A percentile compares a stretch with the other conserved stretches of the same genome.
Conservation (phyloP, 2,113 vertebrate genomes). For the Chaetodon trifascialis region DNA sequence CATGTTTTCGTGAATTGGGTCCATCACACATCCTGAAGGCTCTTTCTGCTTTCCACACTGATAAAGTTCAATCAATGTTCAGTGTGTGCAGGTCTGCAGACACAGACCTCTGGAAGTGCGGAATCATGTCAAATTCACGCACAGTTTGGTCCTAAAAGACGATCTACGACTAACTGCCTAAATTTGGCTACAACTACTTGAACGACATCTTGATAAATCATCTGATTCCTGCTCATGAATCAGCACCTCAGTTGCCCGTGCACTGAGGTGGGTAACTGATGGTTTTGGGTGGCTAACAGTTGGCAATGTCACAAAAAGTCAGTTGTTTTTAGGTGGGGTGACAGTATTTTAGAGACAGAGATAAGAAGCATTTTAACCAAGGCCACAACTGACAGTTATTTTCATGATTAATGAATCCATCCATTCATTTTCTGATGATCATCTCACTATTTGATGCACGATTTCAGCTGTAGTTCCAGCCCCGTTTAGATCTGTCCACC, state of each 20-base stretch:
- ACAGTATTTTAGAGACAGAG: not conserved
- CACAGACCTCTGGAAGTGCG: slow-evolving; percentile 2
- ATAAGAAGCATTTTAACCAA: not conserved
- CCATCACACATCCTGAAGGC: slow-evolving; percentile 30
- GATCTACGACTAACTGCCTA: slow-evolving; percentile 6
- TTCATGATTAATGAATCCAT: not conserved
- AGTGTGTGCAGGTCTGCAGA: slow-evolving; percentile 6
- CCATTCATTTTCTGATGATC: not conserved
- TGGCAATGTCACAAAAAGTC: not conserved
- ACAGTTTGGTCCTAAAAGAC: slow-evolving; percentile 1
- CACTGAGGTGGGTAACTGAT: not conserved
- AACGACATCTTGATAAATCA: slow-evolving; percentile 10
- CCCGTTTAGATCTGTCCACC: not conserved
- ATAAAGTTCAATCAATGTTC: slow-evolving; percentile 42
- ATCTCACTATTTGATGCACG: not conserved
- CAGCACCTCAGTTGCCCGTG: not conserved
- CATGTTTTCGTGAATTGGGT: slow-evolving; percentile 32
- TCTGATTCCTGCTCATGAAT: not conserved
- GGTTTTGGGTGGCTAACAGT: not conserved
- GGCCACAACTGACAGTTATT: not conserved
- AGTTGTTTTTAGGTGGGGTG: no score
- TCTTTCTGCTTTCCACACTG: slow-evolving; percentile 33
- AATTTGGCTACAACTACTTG: slow-evolving; percentile 5
- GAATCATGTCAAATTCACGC: slow-evolving; percentile 32
- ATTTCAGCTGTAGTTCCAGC: not conserved